phyloP scores from a whole-genome alignment of 1,140 invertebrate species.

The Streblospio benedicti region DNA sequence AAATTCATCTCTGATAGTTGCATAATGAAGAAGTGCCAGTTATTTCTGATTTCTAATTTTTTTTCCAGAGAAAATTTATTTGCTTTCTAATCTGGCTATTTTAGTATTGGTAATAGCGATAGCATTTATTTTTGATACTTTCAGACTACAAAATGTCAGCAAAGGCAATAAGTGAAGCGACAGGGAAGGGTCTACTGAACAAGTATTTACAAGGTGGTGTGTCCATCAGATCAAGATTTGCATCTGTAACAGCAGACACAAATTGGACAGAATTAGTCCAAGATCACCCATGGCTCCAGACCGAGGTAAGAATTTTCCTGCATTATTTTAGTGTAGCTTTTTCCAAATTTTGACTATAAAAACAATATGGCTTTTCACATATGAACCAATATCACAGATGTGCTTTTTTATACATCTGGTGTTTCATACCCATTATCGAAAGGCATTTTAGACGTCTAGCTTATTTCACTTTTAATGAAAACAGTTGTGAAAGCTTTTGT shows the following conservation, averaged over 20 bases:
- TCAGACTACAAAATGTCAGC: too few species aligned
- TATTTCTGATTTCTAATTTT: too few species aligned
- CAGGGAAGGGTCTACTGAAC: constrained; percentile 89
- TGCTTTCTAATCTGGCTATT: too few species aligned
- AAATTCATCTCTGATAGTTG: too few species aligned
- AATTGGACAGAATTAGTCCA: constrained; percentile 68
- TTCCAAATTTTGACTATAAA: not conserved
- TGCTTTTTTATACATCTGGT: not conserved
- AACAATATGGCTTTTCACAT: not conserved
- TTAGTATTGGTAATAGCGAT: too few species aligned
- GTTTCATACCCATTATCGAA: not conserved
- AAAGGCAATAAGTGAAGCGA: constrained; percentile 92
- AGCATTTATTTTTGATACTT: too few species aligned
- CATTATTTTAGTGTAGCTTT: not conserved
- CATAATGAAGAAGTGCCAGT: too few species aligned
- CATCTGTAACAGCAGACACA: constrained; percentile 66
- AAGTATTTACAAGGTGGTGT: constrained; percentile 63
- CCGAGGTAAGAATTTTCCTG: constrained; percentile 52
- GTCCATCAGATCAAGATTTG: constrained; percentile 68
- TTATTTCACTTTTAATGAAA: not conserved
- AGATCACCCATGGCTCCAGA: constrained; percentile 78
- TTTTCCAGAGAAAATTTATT: too few species aligned
- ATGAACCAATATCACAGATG: not conserved
- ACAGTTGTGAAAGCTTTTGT: not conserved
- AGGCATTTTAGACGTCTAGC: not conserved